Base-by-base conservation (phyloP, 2,888 invertebrate genomes). In the Nomada fucata region DNA sequence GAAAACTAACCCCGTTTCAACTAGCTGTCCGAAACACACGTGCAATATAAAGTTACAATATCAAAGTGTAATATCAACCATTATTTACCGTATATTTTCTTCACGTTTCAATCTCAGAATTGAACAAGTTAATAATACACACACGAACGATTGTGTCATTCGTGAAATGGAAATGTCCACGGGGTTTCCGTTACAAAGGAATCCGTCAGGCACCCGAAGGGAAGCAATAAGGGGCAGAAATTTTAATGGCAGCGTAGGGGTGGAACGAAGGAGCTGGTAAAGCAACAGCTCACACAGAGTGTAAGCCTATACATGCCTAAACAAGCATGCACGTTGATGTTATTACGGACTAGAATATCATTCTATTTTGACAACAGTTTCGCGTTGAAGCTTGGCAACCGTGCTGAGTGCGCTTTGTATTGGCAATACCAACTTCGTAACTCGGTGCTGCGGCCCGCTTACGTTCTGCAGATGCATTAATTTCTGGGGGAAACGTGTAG, bases 341-440 rank as follows among this genome's bases (percentile, higher is more conserved):
- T 59, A 59, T 59, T 71, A 65, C 71, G 18, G 26, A 52, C 42
- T 52, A 26, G 47, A 63, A 53, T 57, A 63, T 78, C 78, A 23
- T 78, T 73, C 50, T 68, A 53, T 73, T 73, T 73, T 73, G 50
- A 55, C 73, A 68, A 55, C 67, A 73, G 68, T 59, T 73, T 26
- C 78, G 50, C 44, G 68, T 55, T 61, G 36, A 47, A 26, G 47
- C 47, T 74, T 42, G 20, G 29, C 15, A 29, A n/a, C 23, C 9
- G 42, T 7, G 20, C 44, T n/a, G 29, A 73, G 36, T 44, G 78
- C 20, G 73, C 67, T 76, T 76, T 55, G 76, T 63, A 76, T 69
- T 23, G 63, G 47, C 36, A 63, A 63, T 69, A 50, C 61, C 29
- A 69, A 76, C 65, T 69, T 69, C 55, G 69, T 57, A 76, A 76